Base-by-base conservation (phyloP, 2,113 vertebrate species). In the Lepus europaeus region DNA sequence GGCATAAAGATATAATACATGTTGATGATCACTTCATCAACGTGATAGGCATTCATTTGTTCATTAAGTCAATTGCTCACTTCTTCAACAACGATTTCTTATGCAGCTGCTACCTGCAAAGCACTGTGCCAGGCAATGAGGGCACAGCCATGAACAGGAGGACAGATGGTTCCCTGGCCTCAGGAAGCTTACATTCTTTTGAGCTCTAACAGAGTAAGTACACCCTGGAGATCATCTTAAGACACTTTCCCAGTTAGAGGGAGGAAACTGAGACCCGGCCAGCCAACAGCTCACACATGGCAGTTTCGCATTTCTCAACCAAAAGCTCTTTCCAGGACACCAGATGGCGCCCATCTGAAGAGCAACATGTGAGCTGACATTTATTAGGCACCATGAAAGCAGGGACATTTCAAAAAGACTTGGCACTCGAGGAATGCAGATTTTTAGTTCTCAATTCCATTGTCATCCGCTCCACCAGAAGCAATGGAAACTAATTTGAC, bases 281-380 rank as follows among this genome's bases (percentile, higher is more conserved):
- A 45, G 87, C 89, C 87, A 80, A 59, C 36, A 94, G 85, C 61
- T 36, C 81, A 27, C 9, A 45, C 68, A 78, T 3, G 76, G 39
- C 73, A 61, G 3, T 82, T 78, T 95, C 68, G 66, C 81, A 29
- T 64, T n/a, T 87, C 68, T 61, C 85, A 87, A 90, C 61, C 6
- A 27, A 73, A 93, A 88, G 70, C 70, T 74, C 89, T 83, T 90
- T 90, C 95, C 96, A 95, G 10, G 63, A 83, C 36, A 89, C 85
- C 97, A 97, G 96, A 97, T 92, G 96, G 96, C 1, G 3, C 90
- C 94, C 94, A 97, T 97, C 96, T 96, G 94, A 97, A 89, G 63
- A 93, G 73, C 88, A 97, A 92, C 92, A 76, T 91, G 90, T 72
- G 79, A 95, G 74, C 29, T 96, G 95, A 86, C 95, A 95, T 97